These are phyloP conservation scores for Orycteropus afer DNA, from an alignment of 2,113 vertebrate genomes.

Conservation along the genomic window DNA sequence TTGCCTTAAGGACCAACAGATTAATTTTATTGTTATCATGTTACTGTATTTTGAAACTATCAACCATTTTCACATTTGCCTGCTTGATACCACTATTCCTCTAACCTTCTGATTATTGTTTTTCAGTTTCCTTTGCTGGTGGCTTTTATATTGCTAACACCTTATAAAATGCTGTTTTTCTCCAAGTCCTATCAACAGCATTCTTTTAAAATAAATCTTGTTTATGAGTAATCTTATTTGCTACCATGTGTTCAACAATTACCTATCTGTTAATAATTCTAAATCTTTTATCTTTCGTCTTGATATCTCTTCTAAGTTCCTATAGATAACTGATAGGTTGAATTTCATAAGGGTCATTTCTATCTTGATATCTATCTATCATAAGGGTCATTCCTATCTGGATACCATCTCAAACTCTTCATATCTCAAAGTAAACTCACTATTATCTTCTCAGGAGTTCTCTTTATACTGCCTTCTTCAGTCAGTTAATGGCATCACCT, in stretches of 20 bases:
- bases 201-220: not conserved
- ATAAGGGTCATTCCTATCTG: not conserved
- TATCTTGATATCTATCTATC: no score
- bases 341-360: not conserved
- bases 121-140: not conserved
- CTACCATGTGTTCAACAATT: not conserved
- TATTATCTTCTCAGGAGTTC: not conserved
- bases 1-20: not conserved
- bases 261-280: not conserved
- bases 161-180: constrained; percentile 25
- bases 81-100: not conserved
- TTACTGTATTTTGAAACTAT: not conserved
- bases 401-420: not conserved
- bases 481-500: not conserved
- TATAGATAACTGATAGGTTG: not conserved
- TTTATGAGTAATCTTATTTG: not conserved
- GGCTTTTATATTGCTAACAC: constrained; percentile 31
- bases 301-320: not conserved
- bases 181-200: not conserved
- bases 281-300: not conserved
- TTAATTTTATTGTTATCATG: not conserved
- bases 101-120: not conserved
- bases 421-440: not conserved
- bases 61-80: not conserved
- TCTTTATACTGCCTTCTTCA: not conserved